These are phyloP conservation scores for Heteronetta atricapilla DNA, from an alignment of 2,113 vertebrate species.

Conservation along the genomic window DNA sequence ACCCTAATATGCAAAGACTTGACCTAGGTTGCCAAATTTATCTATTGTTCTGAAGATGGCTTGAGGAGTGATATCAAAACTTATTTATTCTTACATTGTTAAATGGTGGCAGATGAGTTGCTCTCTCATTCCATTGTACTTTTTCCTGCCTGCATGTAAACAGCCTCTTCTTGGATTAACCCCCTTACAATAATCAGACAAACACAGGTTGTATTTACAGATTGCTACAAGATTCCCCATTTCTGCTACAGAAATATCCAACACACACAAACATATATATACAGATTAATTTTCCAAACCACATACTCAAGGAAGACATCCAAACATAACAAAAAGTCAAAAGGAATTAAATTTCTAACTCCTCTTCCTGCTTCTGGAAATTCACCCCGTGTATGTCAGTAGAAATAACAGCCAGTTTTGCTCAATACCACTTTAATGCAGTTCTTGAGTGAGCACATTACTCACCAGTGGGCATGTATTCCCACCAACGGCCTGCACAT, in stretches of 20 bases:
- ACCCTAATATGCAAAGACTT: constrained; percentile 32
- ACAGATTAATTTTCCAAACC: neutral
- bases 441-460: neutral
- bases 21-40: constrained; percentile 20
- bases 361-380: neutral
- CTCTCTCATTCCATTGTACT: constrained; percentile 32
- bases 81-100: constrained; percentile 45
- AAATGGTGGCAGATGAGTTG: constrained; percentile 46
- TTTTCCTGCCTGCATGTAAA: constrained; percentile 61
- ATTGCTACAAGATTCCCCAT: neutral
- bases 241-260: neutral
- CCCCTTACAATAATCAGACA: constrained; percentile 49
- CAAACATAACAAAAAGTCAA: neutral
- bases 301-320: neutral
- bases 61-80: neutral
- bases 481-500: constrained; percentile 97
- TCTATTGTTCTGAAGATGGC: constrained; percentile 2
- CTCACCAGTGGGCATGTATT: constrained; percentile 98
- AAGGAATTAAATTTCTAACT: neutral
- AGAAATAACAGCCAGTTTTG: neutral
- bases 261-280: rapidly evolving
- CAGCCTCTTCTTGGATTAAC: constrained; percentile 41
- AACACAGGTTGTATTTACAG: constrained; percentile 17
- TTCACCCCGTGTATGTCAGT: neutral
- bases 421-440: neutral